Percentiles rank a stretch among this genome's conserved stretches.
Evolutionary conservation across 2,888 invertebrate genomes (phyloP).

Genomic region (Rutpela maculata): DNA sequence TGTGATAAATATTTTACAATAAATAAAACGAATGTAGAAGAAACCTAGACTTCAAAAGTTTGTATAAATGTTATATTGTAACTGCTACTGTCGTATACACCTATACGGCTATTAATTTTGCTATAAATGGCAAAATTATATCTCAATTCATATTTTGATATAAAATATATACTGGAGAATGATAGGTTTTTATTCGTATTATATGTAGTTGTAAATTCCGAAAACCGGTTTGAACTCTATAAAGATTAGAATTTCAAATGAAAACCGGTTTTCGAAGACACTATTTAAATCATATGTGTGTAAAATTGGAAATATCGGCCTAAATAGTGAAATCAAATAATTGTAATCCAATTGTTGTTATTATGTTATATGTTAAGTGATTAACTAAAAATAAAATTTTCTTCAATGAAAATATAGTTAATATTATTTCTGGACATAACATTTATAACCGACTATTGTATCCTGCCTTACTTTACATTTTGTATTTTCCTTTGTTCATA

Average conservation of each 20-base stretch:
- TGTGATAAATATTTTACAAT: conserved; percentile 12
- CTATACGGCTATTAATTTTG: conserved; percentile 9
- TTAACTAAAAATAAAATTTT: conserved; percentile 31
- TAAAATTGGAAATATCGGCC: conserved; percentile 27
- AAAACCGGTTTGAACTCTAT: conserved; percentile 1
- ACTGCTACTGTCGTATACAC: not conserved
- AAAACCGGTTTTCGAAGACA: conserved; percentile 3
- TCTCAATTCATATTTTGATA: conserved; percentile 9
- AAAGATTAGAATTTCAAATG: not conserved
- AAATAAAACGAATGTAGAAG: conserved; percentile 8
- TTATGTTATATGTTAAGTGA: conserved; percentile 32
- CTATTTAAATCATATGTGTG: conserved; percentile 19
- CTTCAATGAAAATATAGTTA: conserved; percentile 6
- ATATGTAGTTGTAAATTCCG: conserved; percentile 7
- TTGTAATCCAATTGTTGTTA: conserved; percentile 26
- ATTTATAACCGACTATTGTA: too few species aligned
- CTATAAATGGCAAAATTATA: not conserved
- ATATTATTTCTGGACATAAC: not conserved
- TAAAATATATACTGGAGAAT: conserved; percentile 14
- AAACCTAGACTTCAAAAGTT: conserved; percentile 4
- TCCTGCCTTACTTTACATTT: too few species aligned
- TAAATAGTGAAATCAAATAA: conserved; percentile 28
- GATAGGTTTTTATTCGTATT: conserved; percentile 15
- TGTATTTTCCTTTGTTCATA: too few species aligned
- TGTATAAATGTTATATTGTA: not conserved